Percentiles rank a stretch among this genome's conserved stretches.
Evolutionary conservation across 2,888 invertebrate species (phyloP).

Genomic region (Melikaiella ostensackeni): DNA sequence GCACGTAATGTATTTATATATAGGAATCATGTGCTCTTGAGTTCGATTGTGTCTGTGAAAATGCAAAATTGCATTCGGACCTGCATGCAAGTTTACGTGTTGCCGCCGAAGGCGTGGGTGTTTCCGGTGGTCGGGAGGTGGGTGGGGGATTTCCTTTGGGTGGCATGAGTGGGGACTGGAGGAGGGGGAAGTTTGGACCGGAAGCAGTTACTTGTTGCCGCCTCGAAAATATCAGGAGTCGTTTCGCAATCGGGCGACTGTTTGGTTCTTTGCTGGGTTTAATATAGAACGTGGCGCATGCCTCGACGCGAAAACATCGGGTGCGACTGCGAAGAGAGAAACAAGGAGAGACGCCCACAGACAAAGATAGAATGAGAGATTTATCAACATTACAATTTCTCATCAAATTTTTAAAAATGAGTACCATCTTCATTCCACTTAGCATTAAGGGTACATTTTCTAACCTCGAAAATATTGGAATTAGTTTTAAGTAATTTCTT

Average conservation of each 20-base stretch:
- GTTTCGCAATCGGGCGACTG: conserved; percentile 74
- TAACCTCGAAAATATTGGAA: not conserved
- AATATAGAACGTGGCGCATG: conserved; percentile 68
- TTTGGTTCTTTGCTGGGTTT: conserved; percentile 70
- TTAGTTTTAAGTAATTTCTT: not conserved
- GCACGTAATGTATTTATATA: not conserved
- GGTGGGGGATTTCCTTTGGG: conserved; percentile 6
- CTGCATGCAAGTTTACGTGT: conserved; percentile 41
- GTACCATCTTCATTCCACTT: not conserved
- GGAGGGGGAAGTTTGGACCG: conserved; percentile 65
- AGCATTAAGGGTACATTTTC: not conserved
- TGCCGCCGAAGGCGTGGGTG: conserved; percentile 48
- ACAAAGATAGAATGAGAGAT: conserved; percentile 12
- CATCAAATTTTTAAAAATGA: not conserved
- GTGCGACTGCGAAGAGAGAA: conserved; percentile 41
- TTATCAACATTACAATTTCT: not conserved
- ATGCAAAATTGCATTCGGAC: conserved; percentile 33
- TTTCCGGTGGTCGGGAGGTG: conserved; percentile 46
- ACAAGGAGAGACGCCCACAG: conserved; percentile 32
- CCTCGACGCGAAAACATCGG: conserved; percentile 45
- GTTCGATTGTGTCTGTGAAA: conserved; percentile 42
- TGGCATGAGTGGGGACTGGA: conserved; percentile 17
- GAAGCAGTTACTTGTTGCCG: conserved; percentile 75
- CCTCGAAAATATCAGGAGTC: conserved; percentile 74
- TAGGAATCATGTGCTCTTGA: conserved; percentile 17